Evolutionary conservation across 2,797 vertebrate species (phyloP), one percentile per base, ranked within the genome.

Genomic region (Kryptolebias ocellatus): DNA sequence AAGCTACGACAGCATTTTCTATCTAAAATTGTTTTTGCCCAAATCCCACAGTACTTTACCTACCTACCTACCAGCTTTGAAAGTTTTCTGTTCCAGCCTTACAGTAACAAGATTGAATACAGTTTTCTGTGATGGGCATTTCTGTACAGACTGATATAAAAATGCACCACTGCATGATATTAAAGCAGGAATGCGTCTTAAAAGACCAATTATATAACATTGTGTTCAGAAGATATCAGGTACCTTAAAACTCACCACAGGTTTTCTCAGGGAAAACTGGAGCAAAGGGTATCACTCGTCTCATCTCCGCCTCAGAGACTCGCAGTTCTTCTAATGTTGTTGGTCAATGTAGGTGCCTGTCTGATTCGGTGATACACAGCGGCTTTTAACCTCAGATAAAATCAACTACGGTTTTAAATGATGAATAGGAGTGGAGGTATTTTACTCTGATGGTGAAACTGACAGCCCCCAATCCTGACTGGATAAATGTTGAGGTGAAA

Each of bases 341-440:
- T 67, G 60, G 76, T 86, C 78, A 72, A 65, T 55, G 67, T 47
- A 59, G 68, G 64, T 68, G 18, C 37, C 60, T 65, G 72, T 47
- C 57, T 71, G 67, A 68, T 61, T 80, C n/a, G n/a, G n/a, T n/a
- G n/a, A n/a, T n/a, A n/a, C n/a, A 7, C 20, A 71, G 60, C 59
- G 1, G 34, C 62, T 50, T 45, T 64, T 81, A 67, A 62, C 55
- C 59, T 18, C 34, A 72, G 67, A 84, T 80, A 16, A 53, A 68
- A 76, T 61, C n/a, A n/a, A n/a, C n/a, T n/a, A n/a, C n/a, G n/a
- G 46, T 74, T 82, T 83, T 74, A 70, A 83, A 87, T 84, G 73
- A 78, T 69, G 78, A 85, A 64, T 78, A 63, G 73, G 56, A 67
- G 70, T 52, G 46, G 58, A 50, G 66, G 28, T 56, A 65, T 59